A percentile compares a stretch with the other conserved stretches of the same genome.
phyloP scores from a whole-genome alignment of 1,140 invertebrate species.

The Bombus impatiens region DNA sequence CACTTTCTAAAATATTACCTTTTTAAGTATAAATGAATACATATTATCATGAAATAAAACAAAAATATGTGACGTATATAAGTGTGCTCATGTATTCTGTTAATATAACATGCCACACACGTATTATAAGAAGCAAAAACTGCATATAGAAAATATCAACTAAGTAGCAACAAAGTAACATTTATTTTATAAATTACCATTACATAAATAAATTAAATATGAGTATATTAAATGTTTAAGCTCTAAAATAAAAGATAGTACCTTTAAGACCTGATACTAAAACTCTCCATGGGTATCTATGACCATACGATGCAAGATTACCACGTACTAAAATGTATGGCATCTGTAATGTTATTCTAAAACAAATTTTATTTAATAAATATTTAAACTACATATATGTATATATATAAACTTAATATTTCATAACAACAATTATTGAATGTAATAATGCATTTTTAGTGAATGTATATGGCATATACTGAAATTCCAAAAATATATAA shows the following conservation, averaged over 20 bases:
- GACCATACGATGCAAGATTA: conserved; percentile 92
- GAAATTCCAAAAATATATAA: background rate
- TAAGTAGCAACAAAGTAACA: background rate
- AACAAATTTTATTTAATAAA: conserved; percentile 62
- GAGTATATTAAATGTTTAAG: background rate
- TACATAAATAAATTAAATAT: conserved; percentile 3
- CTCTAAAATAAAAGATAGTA: conserved; percentile 71
- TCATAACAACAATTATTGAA: background rate
- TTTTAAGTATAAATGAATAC: no score
- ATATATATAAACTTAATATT: background rate
- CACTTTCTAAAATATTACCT: no score
- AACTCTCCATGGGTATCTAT: conserved; percentile 92
- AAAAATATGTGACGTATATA: no score
- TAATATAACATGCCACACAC: no score
- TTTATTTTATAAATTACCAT: background rate
- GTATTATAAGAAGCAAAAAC: no score
- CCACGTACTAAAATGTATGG: conserved; percentile 94
- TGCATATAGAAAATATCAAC: background rate
- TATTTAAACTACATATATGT: background rate
- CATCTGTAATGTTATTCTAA: conserved; percentile 83
- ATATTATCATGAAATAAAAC: no score
- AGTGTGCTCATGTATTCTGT: no score
- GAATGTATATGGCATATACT: background rate
- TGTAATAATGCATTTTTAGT: background rate
- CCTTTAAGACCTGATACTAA: conserved; percentile 92